Evolutionary conservation across 37 sponge, comb jelly and placozoan genomes (phyloP).

Genomic region (Diacarnus erythraeanus): DNA sequence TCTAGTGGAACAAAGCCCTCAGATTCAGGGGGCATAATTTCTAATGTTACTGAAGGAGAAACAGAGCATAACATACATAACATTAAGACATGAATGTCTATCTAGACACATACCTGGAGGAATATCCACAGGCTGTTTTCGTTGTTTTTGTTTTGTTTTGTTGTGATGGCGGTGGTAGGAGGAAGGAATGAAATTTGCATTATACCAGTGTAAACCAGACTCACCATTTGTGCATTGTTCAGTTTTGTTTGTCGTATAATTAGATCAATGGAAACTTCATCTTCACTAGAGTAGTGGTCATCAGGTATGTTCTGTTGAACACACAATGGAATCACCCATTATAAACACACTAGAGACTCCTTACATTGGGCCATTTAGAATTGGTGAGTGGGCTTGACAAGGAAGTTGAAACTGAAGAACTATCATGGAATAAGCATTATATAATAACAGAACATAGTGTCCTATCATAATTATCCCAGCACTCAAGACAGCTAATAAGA

Average conservation of each 20-base stretch:
- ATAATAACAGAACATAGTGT: not conserved
- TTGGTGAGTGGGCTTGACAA: not conserved
- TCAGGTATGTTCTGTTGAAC: not conserved
- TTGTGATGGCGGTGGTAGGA: no score
- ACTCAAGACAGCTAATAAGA: no score
- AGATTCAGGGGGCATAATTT: not conserved
- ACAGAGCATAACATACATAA: not conserved
- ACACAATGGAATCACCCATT: not conserved
- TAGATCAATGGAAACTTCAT: not conserved
- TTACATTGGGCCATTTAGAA: not conserved
- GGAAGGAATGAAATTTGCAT: no score
- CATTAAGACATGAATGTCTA: no score
- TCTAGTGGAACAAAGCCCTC: slow-evolving; percentile 18
- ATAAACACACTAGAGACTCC: not conserved
- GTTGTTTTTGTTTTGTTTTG: no score
- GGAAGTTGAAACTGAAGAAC: not conserved
- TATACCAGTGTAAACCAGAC: not conserved
- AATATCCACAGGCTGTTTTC: not conserved
- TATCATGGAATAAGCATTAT: not conserved
- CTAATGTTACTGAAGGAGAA: not conserved
- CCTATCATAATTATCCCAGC: no score
- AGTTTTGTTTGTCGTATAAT: not conserved
- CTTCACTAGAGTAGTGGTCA: not conserved
- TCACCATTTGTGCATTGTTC: not conserved
- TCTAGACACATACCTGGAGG: not conserved